Evolutionary conservation across 2,888 invertebrate genomes (phyloP), one percentile per base, ranked within the genome.

Genomic region (Pyrocoelia pectoralis): DNA sequence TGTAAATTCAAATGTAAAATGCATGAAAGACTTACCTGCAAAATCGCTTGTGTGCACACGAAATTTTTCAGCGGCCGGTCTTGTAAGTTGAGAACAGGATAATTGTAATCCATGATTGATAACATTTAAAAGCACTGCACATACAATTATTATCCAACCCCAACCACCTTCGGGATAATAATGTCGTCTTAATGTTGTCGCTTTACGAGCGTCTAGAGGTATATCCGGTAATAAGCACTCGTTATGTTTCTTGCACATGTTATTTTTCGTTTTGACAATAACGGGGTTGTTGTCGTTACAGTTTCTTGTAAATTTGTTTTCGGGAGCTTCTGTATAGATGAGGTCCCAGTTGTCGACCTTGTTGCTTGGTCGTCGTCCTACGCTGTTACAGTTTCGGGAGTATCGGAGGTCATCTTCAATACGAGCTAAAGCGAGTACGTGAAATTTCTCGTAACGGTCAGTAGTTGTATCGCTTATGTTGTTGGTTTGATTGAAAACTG

Each of bases 91-190:
- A 8, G 88, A 87, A 54, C 85, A 82, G 43, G 87, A 85, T 67
- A 91, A 85, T 76, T 93, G 93, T 60, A 93, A 81, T 9, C 93
- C 93, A 72, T 91, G 89, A 40, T 89, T 88, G 52, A 94, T 81
- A 56, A 91, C 82, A 78, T 93, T 90, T 48, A 91, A 89, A 54
- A 91, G 80, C 54, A 90, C 87, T 18, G 89, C 88, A 71, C 91
- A 91, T 63, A 88, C 85, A 54, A 90, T 87, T 63, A 94, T 86
- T 56, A 92, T 87, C 91, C 92, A 94, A 10, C 93, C 93, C 93
- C 93, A 94, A 10, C 93, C 93, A 2, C 93, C 92, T 82, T 94
- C 94, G 5, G 93, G 93, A 80, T 93, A 93, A 82, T 93, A 93
- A 73, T 93, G 90, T 56, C 89, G 83, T 56, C 88, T 86, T 24